Base-by-base conservation (phyloP, 1,140 invertebrate genomes). In the Cherax quadricarinatus region DNA sequence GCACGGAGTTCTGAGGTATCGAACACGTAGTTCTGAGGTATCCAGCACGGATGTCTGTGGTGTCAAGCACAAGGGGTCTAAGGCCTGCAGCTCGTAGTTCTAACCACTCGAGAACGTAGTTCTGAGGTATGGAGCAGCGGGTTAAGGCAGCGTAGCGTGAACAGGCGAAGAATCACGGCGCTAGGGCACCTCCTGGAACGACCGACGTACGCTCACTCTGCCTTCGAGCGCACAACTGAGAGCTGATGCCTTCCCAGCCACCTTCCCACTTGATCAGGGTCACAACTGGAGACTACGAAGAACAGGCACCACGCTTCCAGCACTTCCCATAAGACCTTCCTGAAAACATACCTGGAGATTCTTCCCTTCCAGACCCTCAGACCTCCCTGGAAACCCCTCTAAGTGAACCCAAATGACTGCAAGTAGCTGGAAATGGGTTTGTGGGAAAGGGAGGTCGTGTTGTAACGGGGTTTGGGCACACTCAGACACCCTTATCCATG, bases 141-240 rank as follows among this genome's bases (percentile, higher is more conserved):
- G n/a, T 75, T 6, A 30, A 30, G n/a, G n/a, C 24, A n/a, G 70
- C 24, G 70, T 30, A 75, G 70, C 70, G 70, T 75, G n/a, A n/a
- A 30, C 70, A 1, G n/a, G 70, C 24, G 24, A 75, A 7, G 3
- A 21, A n/a, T 21, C 24, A n/a, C n/a, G 70, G 21, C 70, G 70
- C 70, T 14, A 75, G 30, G 70, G 62, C 14, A 66, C 62, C 62
- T 66, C 62, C 62, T 66, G 70, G 70, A 30, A 75, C 70, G 82
- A 84, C 82, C 70, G 82, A 84, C 82, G 82, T 84, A 84, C 82
- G 82, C 82, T 84, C 82, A 60, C 51, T 30, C 53, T 53, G 82
- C 82, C 82, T 60, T 84, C 82, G 82, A 57, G 82, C 82, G 82
- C 82, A 84, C 82, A 84, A 84, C 82, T 84, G 82, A 84, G 82